These are phyloP conservation scores for Drosophila multiciliata DNA, from an alignment of 2,888 invertebrate genomes.

Conservation along the genomic window DNA sequence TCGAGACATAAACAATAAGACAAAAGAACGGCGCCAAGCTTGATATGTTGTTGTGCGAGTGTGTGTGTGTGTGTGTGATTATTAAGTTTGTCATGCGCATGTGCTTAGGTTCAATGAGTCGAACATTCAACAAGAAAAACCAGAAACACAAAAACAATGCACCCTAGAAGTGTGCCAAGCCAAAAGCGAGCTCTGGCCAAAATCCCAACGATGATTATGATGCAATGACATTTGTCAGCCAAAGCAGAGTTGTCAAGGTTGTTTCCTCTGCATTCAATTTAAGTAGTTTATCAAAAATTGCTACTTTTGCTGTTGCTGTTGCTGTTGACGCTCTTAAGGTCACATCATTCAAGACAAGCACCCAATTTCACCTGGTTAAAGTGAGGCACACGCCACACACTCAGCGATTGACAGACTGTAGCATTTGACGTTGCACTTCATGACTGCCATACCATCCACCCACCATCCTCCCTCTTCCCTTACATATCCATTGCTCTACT, in stretches of 20 bases:
- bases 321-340: conserved; percentile 44
- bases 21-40: conserved; percentile 69
- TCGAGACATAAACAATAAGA: conserved; percentile 67
- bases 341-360: conserved; percentile 43
- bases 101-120: conserved; percentile 77
- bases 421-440: conserved; percentile 43
- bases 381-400: conserved; percentile 54
- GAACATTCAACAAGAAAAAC: conserved; percentile 50
- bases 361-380: conserved; percentile 54
- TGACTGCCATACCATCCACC: neutral
- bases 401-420: conserved; percentile 50
- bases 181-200: conserved; percentile 17
- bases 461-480: conserved; percentile 5
- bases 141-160: conserved; percentile 52
- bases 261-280: conserved; percentile 39
- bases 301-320: neutral
- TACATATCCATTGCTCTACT: conserved; percentile 8
- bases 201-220: conserved; percentile 37
- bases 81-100: conserved; percentile 72
- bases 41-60: conserved; percentile 23
- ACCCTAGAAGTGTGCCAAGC: conserved; percentile 73
- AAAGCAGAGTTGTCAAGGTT: conserved; percentile 38
- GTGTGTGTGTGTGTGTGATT: conserved; percentile 37
- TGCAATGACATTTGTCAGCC: conserved; percentile 51
- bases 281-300: conserved; percentile 29